Conservation (phyloP, 2,797 vertebrate genomes). For the Poecilia picta region DNA sequence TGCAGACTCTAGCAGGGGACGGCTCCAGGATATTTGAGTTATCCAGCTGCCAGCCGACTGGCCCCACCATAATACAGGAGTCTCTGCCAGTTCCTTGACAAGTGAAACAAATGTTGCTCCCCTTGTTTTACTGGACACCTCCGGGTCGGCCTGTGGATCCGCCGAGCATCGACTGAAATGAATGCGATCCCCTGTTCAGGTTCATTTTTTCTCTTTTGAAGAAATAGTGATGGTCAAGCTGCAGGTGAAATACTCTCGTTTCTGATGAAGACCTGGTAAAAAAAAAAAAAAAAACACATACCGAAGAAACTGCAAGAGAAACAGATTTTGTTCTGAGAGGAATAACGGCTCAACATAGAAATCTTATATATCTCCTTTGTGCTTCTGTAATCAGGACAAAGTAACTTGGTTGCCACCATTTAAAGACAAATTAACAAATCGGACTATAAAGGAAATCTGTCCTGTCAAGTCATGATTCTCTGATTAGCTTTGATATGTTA, state of each 20-base stretch:
- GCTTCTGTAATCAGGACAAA: background rate
- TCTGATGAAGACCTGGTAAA: background rate
- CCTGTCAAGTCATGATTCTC: background rate
- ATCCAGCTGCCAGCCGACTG: constrained; percentile 29
- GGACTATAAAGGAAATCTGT: background rate
- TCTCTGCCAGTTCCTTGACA: constrained; percentile 47
- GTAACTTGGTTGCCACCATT: background rate
- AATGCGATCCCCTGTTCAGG: constrained; percentile 22
- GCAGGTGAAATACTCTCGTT: background rate
- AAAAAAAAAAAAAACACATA: background rate
- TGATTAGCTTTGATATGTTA: background rate
- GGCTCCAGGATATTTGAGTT: constrained; percentile 54
- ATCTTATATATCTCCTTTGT: too few species aligned
- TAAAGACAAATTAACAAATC: background rate
- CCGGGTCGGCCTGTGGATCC: constrained; percentile 27
- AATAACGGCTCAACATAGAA: background rate
- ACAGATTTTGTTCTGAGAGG: background rate
- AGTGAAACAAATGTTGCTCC: constrained; percentile 45
- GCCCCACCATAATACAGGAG: constrained; percentile 19
- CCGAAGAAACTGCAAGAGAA: background rate
- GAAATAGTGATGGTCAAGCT: background rate
- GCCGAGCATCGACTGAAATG: constrained; percentile 24
- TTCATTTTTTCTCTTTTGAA: constrained; percentile 9
- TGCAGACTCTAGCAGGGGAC: constrained; percentile 36
- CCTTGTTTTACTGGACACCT: constrained; percentile 47